These are phyloP conservation scores for Caenorhabditis sp. DNA, from an alignment of 2,888 invertebrate genomes.

Conservation along the genomic window DNA sequence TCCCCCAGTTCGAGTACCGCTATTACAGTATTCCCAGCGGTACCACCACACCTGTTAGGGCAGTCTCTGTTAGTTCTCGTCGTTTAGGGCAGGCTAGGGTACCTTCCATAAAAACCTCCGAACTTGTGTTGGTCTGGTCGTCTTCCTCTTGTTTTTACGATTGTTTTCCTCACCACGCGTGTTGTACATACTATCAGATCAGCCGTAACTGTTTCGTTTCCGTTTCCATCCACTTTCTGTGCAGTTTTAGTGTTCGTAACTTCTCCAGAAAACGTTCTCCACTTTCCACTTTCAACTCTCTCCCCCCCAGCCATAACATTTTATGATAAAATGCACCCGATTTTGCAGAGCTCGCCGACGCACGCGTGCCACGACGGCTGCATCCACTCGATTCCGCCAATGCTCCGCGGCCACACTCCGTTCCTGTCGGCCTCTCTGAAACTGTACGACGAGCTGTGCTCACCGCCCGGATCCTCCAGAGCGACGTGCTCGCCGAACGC, in stretches of 20 bases:
- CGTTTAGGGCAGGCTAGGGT: too few species aligned
- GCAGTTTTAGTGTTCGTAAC: too few species aligned
- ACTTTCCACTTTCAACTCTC: constrained; percentile 17
- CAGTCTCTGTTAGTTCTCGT: too few species aligned
- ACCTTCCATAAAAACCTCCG: too few species aligned
- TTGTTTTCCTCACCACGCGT: too few species aligned
- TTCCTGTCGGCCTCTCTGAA: constrained; percentile 65
- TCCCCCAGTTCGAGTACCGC: not conserved
- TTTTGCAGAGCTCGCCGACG: constrained; percentile 57
- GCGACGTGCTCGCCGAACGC: constrained; percentile 35
- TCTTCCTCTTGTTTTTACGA: too few species aligned
- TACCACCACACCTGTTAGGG: too few species aligned
- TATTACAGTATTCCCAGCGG: not conserved
- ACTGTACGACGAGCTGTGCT: constrained; percentile 68
- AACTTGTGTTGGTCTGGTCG: too few species aligned
- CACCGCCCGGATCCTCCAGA: constrained; percentile 59
- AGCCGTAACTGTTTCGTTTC: constrained; percentile 20
- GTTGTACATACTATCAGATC: too few species aligned
- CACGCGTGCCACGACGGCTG: constrained; percentile 59
- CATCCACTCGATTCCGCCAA: constrained; percentile 63
- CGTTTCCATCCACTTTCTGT: not conserved
- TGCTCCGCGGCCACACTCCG: constrained; percentile 69
- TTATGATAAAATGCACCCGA: constrained; percentile 10
- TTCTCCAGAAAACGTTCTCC: not conserved
- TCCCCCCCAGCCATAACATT: constrained; percentile 14